These are phyloP conservation scores for Drosophila fuyamai DNA, from an alignment of 1,140 invertebrate genomes.

Conservation along the genomic window DNA sequence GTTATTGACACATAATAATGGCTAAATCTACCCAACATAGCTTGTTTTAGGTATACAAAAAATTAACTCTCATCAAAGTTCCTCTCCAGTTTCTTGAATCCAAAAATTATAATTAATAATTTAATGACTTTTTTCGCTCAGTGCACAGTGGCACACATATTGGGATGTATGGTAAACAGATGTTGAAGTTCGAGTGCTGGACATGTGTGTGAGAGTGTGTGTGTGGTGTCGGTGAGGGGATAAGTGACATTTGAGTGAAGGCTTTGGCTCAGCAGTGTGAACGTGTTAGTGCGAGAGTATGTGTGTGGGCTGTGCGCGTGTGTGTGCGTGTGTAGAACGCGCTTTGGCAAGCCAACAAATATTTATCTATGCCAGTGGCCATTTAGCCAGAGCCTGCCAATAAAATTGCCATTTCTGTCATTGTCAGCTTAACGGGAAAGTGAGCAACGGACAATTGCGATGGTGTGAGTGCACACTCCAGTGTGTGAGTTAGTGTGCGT, in stretches of 20 bases:
- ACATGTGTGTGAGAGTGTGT: conserved; percentile 14
- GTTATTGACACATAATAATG: too few relatives aligned
- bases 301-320: conserved; percentile 2
- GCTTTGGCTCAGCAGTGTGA: conserved; percentile 60
- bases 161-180: conserved; percentile 67
- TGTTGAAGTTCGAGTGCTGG: conserved; percentile 51
- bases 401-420: conserved; percentile 79
- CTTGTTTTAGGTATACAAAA: too few relatives aligned
- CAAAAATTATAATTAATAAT: not conserved
- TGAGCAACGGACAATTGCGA: conserved; percentile 68
- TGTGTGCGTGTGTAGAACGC: conserved; percentile 29
- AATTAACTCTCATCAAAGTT: too few relatives aligned
- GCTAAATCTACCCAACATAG: too few relatives aligned
- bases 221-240: conserved; percentile 57
- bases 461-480: conserved; percentile 1
- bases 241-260: conserved; percentile 81
- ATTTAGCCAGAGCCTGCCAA: conserved; percentile 77
- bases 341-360: conserved; percentile 78
- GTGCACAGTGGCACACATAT: conserved; percentile 17
- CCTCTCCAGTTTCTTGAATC: not conserved
- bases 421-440: conserved; percentile 80
- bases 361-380: conserved; percentile 82
- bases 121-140: not conserved
- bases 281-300: conserved; percentile 30
- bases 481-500: conserved; percentile 30